phyloP scores from a whole-genome alignment of 2,113 vertebrate genomes.

The Cyanoliseus patagonus region DNA sequence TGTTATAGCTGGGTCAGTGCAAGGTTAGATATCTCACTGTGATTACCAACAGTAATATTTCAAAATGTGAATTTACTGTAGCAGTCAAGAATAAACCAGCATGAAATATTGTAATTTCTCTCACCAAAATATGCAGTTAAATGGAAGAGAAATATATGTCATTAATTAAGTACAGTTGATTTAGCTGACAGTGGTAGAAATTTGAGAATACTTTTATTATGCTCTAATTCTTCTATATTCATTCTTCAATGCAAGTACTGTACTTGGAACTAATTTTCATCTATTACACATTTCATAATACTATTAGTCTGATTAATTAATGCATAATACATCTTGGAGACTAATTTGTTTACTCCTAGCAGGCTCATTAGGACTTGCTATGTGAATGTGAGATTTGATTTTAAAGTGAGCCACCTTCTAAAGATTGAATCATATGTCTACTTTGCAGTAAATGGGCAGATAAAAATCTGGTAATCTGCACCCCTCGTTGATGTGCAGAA shows the following conservation, averaged over 20 bases:
- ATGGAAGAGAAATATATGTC: not conserved
- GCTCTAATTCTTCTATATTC: constrained; percentile 48
- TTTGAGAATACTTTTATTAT: constrained; percentile 59
- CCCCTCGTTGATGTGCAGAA: constrained; percentile 14
- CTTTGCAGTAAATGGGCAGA: constrained; percentile 63
- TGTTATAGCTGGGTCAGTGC: not conserved
- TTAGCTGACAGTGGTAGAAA: constrained; percentile 49
- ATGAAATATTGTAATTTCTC: not conserved
- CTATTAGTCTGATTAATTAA: constrained; percentile 85
- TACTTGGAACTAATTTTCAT: constrained; percentile 77
- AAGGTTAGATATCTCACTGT: not conserved
- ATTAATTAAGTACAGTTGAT: constrained; percentile 45
- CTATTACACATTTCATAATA: constrained; percentile 77
- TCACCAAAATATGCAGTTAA: constrained; percentile 3
- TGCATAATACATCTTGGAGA: constrained; percentile 77
- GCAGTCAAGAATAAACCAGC: not conserved
- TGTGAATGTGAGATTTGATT: constrained; percentile 75
- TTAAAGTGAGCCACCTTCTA: constrained; percentile 71
- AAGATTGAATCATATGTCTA: constrained; percentile 70
- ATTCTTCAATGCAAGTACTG: constrained; percentile 63
- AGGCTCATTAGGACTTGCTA: constrained; percentile 75
- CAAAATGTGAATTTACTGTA: not conserved
- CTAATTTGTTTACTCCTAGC: constrained; percentile 82
- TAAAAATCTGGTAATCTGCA: constrained; percentile 57
- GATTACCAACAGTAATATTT: not conserved